Base-by-base conservation (phyloP, 1,140 invertebrate genomes). In the Samia ricini region DNA sequence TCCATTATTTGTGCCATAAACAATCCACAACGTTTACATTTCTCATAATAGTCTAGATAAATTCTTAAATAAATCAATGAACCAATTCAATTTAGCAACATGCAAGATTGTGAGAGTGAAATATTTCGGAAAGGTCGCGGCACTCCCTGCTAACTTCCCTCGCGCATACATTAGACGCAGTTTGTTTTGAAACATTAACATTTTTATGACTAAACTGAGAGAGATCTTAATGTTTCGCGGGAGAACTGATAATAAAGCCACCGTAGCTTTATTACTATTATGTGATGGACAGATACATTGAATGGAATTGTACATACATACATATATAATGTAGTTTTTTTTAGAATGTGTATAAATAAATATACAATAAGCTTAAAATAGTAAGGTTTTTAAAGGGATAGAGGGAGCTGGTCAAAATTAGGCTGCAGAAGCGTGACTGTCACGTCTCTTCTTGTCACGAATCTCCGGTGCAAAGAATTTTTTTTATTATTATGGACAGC, bases 191-290 rank as follows among this genome's bases (percentile, higher is more conserved):
- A 15, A 76, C 81, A 88, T 89, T 89, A 84, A 88, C 87, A 89
- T 89, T 89, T 89, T 89, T 89, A 89, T 88, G 79, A 82, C 82
- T 83, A 81, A 77, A 83, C 79, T 78, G 71, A 79, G 78, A 57
- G 33, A 42, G 33, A 42, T 42, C 33, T 42, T 42, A 42, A 42
- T 42, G 33, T 22, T 52, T 20, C 10, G n/a, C 33, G 33, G 33
- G 33, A 42, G 33, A 42, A 42, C 33, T 15, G 7, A 15, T 42
- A 15, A 42, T 42, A 42, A 42, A 5, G 15, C 10, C 33, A 42
- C n/a, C 15, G 33, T 15, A 15, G n/a, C 33, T 42, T 42, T 42
- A 42, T 42, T 42, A 42, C 33, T 15, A 42, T 42, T 42, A 42
- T 42, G 4, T 42, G 3, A 15, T 42, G 2, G 33, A 1, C 33